phyloP scores from a whole-genome alignment of 2,888 invertebrate species.

The Operophtera brumata region DNA sequence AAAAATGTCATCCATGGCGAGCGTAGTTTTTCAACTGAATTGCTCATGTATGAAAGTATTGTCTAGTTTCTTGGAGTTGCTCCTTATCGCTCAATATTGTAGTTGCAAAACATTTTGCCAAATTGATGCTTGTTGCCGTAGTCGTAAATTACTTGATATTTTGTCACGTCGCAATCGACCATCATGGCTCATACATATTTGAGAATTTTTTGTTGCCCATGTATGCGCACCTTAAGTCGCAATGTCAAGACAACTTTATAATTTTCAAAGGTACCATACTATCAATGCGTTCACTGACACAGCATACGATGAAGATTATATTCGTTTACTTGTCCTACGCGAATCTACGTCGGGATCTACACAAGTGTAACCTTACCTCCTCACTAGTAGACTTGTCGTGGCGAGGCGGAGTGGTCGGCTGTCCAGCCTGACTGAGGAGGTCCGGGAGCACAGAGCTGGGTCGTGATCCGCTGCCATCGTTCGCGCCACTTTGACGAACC shows the following conservation, averaged over 20 bases:
- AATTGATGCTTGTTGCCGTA: no score
- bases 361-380: constrained; percentile 86
- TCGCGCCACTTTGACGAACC: constrained; percentile 73
- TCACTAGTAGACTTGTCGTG: constrained; percentile 97
- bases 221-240: no score
- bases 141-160: no score
- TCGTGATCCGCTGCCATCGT: constrained; percentile 85
- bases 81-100: no score
- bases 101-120: no score
- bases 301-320: constrained; percentile 12
- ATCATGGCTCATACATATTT: no score
- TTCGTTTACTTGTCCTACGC: constrained; percentile 8
- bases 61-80: no score
- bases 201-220: no score
- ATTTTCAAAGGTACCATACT: background rate
- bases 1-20: no score
- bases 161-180: no score
- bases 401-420: constrained; percentile 91
- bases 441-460: constrained; percentile 97
- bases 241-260: background rate
- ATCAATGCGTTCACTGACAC: constrained; percentile 21
- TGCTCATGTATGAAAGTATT: no score
- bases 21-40: no score
- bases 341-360: constrained; percentile 16
- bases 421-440: constrained; percentile 93